A percentile compares a stretch with the other conserved stretches of the same genome.
phyloP scores from a whole-genome alignment of 2,888 invertebrate species.

The Hermodice carunculata region DNA sequence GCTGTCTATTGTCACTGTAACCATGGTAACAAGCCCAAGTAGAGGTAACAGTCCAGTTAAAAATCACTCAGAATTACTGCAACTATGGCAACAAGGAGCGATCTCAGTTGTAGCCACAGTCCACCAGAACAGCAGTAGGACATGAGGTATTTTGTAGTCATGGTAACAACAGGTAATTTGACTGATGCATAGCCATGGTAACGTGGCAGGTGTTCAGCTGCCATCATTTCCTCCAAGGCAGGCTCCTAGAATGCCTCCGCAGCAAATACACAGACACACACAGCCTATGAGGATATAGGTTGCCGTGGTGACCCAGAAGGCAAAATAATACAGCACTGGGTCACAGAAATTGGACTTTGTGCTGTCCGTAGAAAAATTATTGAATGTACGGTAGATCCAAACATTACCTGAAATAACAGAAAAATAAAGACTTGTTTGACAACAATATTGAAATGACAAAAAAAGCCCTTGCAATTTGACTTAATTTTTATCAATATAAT shows the following conservation, averaged over 20 bases:
- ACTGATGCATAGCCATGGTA: no score
- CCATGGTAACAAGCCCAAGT: no score
- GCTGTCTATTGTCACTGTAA: no score
- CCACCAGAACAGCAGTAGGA: no score
- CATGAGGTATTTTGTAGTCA: no score
- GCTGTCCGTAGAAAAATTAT: constrained; percentile 74
- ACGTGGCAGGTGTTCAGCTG: no score
- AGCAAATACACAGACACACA: constrained; percentile 73
- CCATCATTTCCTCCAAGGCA: constrained; percentile 1
- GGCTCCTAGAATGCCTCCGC: constrained; percentile 44
- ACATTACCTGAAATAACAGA: constrained; percentile 74
- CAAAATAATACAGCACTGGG: constrained; percentile 77
- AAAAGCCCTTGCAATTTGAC: neutral
- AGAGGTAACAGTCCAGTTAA: no score
- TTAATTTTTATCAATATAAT: neutral
- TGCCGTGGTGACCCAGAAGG: constrained; percentile 80
- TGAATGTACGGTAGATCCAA: constrained; percentile 78
- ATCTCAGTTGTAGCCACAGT: no score
- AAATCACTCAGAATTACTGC: no score
- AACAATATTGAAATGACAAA: neutral
- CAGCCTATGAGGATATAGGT: constrained; percentile 76
- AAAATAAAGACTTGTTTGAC: neutral
- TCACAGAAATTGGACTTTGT: constrained; percentile 75
- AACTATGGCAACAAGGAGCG: no score
- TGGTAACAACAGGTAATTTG: no score